Evolutionary conservation across 2,888 invertebrate genomes (phyloP), one percentile per base, ranked within the genome.

Genomic region (Tachina lurida): DNA sequence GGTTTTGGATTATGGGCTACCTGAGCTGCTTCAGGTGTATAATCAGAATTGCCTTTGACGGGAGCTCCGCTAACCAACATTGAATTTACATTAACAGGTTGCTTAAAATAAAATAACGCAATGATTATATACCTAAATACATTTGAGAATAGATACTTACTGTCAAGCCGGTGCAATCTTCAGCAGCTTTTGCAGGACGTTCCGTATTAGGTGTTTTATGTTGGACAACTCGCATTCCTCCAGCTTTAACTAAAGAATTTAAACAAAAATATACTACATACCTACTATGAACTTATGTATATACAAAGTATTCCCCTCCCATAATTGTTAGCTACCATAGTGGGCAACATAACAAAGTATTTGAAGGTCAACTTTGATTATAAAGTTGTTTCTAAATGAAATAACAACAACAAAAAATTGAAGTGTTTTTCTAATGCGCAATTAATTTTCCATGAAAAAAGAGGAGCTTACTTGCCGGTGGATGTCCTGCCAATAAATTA

Each of bases 161-260:
- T 76, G 96, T 95, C 0, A 96, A 94, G 56, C 96, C 96, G 0
- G 96, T 96, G 84, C 95, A 94, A 90, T 96, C 96, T 91, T 96
- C 96, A 73, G 95, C 94, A 88, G 95, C 95, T 91, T 95, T 96
- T 15, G 93, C 94, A 76, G 95, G 95, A 88, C 95, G 95, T 89
- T 94, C 94, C 56, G 95, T 93, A 88, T 95, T 95, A 9, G 95
- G 94, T 1, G 94, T 93, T 93, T 97, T 97, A 91, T 98, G 96
- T 90, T 98, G 97, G 15, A 97, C 97, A 90, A 98, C 97, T 88
- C 98, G 94, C 97, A 97, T 97, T 3, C 97, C 97, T 71, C 98
- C 98, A 80, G 97, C 97, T 94, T 97, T 98, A 4, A 97, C 97
- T 97, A 84, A 5, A 90, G 3, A 41, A 15, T 31, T 7, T 73